Conservation (phyloP, 2,797 vertebrate species). For the Myoxocephalus aenaeus region DNA sequence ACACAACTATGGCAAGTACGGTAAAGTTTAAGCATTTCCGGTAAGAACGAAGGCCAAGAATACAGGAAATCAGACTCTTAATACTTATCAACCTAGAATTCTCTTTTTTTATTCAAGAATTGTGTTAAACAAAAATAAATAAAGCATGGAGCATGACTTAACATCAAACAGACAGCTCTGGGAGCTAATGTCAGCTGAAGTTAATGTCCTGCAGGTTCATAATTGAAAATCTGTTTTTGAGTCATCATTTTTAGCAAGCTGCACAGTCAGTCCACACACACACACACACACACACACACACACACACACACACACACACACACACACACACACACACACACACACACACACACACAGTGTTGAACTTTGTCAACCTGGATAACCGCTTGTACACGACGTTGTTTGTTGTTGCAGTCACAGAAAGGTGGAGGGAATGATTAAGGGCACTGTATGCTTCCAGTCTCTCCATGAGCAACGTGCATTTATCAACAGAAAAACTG, state of each 20-base stretch:
- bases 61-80: background rate
- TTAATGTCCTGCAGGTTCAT: constrained; percentile 34
- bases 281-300: too few relatives aligned
- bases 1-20: background rate
- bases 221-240: constrained; percentile 46
- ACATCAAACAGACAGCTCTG: constrained; percentile 19
- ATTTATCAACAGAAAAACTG: constrained; percentile 19
- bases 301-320: background rate
- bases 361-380: constrained; percentile 25
- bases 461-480: background rate
- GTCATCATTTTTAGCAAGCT: constrained; percentile 35
- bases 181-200: constrained; percentile 31
- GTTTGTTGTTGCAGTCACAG: constrained; percentile 21
- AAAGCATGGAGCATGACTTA: constrained; percentile 9
- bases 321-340: too few relatives aligned
- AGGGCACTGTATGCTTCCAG: background rate
- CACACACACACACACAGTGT: background rate
- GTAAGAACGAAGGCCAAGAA: background rate
- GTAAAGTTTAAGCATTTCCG: background rate
- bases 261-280: constrained; percentile 5
- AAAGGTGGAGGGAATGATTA: constrained; percentile 14
- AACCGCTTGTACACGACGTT: constrained; percentile 2
- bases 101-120: background rate
- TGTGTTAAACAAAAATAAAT: constrained; percentile 7
- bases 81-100: background rate